Percentiles rank a stretch among this genome's conserved stretches.
These are phyloP conservation scores for Prolemur simus DNA, from an alignment of 2,113 vertebrate species.

Conservation along the genomic window DNA sequence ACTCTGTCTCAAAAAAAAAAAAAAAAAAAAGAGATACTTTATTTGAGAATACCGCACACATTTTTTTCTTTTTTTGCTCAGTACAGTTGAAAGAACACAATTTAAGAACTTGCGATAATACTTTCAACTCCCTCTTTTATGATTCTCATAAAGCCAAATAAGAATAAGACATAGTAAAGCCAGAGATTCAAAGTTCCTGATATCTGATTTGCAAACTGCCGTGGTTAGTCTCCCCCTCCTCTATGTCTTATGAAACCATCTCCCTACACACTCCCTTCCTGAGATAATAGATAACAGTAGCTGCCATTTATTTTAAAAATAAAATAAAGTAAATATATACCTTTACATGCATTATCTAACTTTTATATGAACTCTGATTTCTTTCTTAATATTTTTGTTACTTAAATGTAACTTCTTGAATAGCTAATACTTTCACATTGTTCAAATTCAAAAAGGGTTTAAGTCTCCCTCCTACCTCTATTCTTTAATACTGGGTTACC, in stretches of 20 bases:
- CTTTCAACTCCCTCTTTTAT: neutral
- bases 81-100: too few species aligned
- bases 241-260: neutral
- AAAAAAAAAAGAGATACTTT: too few species aligned
- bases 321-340: neutral
- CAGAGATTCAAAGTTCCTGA: neutral
- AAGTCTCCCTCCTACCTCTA: neutral
- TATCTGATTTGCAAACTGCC: neutral
- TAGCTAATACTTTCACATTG: neutral
- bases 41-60: neutral
- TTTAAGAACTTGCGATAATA: neutral
- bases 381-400: neutral
- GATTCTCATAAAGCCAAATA: neutral
- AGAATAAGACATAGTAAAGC: neutral
- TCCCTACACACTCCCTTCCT: neutral
- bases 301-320: neutral
- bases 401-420: neutral
- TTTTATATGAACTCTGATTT: neutral
- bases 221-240: neutral
- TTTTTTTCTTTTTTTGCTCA: neutral
- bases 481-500: neutral
- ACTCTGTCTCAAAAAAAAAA: too few species aligned
- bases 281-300: neutral
- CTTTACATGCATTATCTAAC: neutral
- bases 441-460: constrained; percentile 34